Conservation (phyloP, 2,888 invertebrate genomes). For the Cephus pygmeus region DNA sequence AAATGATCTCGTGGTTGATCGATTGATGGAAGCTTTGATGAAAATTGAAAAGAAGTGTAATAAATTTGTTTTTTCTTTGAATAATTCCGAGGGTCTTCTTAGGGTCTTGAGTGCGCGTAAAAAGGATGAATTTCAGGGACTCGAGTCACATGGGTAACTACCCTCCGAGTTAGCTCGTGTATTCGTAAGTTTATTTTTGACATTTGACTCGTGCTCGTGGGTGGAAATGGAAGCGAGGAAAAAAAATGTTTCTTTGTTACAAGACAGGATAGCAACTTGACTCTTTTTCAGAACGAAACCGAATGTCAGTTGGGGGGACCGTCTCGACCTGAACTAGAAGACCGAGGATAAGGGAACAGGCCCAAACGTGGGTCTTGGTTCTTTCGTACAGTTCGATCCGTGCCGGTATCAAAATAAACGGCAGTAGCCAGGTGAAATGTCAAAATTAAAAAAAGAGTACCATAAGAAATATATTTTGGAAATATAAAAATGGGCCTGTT, state of each 20-base stretch:
- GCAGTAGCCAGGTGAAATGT: neutral
- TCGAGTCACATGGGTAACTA: neutral
- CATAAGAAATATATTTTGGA: neutral
- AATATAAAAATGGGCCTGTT: neutral
- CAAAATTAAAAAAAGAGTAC: neutral
- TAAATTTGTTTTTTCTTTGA: neutral
- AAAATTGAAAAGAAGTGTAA: no score
- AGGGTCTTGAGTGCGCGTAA: neutral
- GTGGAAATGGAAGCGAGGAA: neutral
- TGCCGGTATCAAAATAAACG: neutral
- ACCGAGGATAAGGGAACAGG: neutral
- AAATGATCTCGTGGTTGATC: no score
- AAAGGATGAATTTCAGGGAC: neutral
- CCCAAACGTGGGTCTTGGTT: neutral
- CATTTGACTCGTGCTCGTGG: neutral
- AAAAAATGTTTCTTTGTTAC: neutral
- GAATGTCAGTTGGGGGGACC: neutral
- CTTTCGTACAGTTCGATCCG: neutral
- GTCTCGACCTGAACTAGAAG: neutral
- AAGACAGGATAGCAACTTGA: neutral
- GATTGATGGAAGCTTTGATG: no score
- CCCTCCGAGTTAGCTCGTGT: neutral
- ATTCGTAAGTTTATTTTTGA: neutral
- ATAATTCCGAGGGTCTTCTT: neutral
- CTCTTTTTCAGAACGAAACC: neutral